Percentiles rank a stretch among this genome's conserved stretches.
Conservation (phyloP, 2,113 vertebrate species). For the Rattus rattus region DNA sequence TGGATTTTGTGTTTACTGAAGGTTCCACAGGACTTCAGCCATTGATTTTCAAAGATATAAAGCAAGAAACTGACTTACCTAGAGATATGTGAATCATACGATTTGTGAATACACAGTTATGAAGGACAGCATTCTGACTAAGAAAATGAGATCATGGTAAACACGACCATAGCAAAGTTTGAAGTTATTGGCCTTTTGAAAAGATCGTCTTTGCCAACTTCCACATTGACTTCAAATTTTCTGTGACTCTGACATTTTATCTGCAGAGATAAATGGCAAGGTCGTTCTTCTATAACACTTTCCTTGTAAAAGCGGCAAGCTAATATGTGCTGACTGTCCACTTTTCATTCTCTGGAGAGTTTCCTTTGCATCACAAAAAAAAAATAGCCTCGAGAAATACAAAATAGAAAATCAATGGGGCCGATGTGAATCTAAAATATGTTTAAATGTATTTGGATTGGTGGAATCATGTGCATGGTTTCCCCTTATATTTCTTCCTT, state of each 20-base stretch:
- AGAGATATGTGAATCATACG: neutral
- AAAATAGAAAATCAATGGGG: neutral
- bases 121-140: neutral
- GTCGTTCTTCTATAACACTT: neutral
- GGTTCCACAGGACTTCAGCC: neutral
- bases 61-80: neutral
- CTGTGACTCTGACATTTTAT: neutral
- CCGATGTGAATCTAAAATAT: neutral
- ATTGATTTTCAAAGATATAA: neutral
- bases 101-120: neutral
- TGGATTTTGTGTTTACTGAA: neutral
- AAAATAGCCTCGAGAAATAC: neutral
- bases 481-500: neutral
- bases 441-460: neutral
- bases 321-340: neutral
- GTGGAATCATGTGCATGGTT: neutral
- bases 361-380: neutral
- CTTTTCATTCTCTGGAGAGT: slow-evolving; percentile 16
- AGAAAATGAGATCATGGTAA: neutral
- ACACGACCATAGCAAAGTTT: neutral
- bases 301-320: neutral
- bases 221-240: neutral
- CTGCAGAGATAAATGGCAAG: slow-evolving; percentile 45
- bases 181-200: neutral
- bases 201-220: neutral